phyloP scores from a whole-genome alignment of 1,140 invertebrate genomes.

The Drosophila arizonae region DNA sequence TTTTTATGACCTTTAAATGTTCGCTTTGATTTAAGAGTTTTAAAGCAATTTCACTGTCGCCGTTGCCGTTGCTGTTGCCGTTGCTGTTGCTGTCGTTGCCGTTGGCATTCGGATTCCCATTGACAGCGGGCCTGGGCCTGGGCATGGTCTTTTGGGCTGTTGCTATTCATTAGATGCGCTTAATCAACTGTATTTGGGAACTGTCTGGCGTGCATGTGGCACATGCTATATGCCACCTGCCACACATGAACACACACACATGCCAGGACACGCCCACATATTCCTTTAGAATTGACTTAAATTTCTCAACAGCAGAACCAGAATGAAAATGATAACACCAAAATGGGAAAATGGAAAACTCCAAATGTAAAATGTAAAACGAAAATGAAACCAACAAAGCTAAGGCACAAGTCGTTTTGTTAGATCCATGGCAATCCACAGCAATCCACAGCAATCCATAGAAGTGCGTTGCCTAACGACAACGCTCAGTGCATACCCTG shows the following conservation, averaged over 20 bases:
- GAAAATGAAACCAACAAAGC: slow-evolving; percentile 13
- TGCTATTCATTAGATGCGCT: slow-evolving; percentile 38
- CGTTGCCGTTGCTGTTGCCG: neutral
- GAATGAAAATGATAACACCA: neutral
- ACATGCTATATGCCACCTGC: neutral
- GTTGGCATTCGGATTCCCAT: neutral
- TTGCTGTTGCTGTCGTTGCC: slow-evolving; percentile 4
- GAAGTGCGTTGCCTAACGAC: too few species aligned
- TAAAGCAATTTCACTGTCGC: slow-evolving; percentile 3
- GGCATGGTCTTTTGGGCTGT: slow-evolving; percentile 6
- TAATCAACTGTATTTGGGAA: slow-evolving; percentile 31
- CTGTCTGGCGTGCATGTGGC: slow-evolving; percentile 13
- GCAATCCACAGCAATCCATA: neutral
- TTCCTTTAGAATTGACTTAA: slow-evolving; percentile 27
- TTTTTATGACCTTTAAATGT: slow-evolving; percentile 27
- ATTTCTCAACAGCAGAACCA: neutral
- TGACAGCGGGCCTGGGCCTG: neutral
- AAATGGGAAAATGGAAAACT: slow-evolving; percentile 1
- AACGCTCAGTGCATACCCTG: neutral
- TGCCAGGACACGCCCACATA: neutral
- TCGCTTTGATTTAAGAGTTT: slow-evolving; percentile 19
- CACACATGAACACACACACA: neutral
- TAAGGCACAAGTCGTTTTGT: neutral
- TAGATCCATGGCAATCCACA: neutral
- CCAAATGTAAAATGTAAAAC: slow-evolving; percentile 15